Base-by-base conservation (phyloP, 2,888 invertebrate species). In the Thera obeliscata region DNA sequence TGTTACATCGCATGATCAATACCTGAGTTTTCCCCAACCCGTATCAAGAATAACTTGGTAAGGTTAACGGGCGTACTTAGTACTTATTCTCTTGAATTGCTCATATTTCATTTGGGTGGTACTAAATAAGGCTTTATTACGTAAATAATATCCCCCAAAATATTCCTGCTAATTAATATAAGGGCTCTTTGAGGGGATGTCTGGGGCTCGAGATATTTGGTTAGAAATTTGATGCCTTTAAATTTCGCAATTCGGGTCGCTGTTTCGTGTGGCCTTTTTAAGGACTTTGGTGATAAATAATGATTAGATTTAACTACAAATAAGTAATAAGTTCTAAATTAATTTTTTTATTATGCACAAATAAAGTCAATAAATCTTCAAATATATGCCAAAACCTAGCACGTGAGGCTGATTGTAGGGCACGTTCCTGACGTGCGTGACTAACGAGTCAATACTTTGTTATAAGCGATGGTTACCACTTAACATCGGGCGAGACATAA, bases 81-180 rank as follows among this genome's bases (percentile, higher is more conserved):
- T 82, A 86, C 87, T 90, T 86, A 88, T 79, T 90, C 87, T 86
- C 87, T 75, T 86, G 86, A 87, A 92, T 91, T 84, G 89, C 85
- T 88, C 87, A 88, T 93, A 93, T 90, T 93, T 93, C 89, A 92
- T 89, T 88, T 84, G 78, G 83, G 86, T 86, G 88, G 84, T 81
- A 79, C 84, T 91, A 92, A 92, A 92, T 91, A 88, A 91, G 90
- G 88, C 90, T 91, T 92, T 92, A 92, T 91, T 89, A 88, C 87
- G 88, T 89, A 88, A 91, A 91, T 91, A 91, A 90, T 91, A 91
- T 84, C 89, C 90, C 89, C 85, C 87, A 88, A 88, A 91, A 91
- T 93, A 89, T 91, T 89, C 85, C 74, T 83, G 82, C 91, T 92
- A 92, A 92, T 93, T 92, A 93, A 91, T 91, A 90, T 89, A 89